Conservation (phyloP, 2,888 invertebrate genomes). For the Oscheius myriophilus region DNA sequence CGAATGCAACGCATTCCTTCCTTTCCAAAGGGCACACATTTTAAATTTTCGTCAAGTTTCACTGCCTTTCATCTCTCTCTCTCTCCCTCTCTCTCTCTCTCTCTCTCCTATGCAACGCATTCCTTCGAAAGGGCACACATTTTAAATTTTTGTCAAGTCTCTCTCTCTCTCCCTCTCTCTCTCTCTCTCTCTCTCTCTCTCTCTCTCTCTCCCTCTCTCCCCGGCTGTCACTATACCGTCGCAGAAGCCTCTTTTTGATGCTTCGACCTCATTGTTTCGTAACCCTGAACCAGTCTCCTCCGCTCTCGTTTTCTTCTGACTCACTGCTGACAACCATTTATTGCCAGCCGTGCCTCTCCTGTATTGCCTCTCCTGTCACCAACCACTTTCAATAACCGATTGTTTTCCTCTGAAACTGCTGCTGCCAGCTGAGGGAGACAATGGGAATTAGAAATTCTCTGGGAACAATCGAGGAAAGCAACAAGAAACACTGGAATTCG, state of each 20-base stretch:
- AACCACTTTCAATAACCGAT: not conserved
- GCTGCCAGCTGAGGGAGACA: no score
- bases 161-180: constrained; percentile 2
- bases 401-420: no score
- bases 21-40: no score
- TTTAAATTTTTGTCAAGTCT: not conserved
- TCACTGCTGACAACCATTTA: no score
- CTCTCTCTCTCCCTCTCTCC: constrained; percentile 14
- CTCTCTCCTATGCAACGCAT: constrained; percentile 11
- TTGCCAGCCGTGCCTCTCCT: not conserved
- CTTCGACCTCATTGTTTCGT: not conserved
- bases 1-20: not conserved
- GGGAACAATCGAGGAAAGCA: no score
- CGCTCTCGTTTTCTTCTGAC: no score
- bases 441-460: no score
- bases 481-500: no score
- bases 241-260: not conserved
- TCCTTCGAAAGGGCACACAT: not conserved
- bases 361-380: constrained; percentile 1
- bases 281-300: not conserved
- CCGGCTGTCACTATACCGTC: not conserved
- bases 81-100: constrained; percentile 10
- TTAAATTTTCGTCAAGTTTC: no score
- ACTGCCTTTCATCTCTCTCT: not conserved
- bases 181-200: constrained; percentile 12